A percentile compares a stretch with the other conserved stretches of the same genome.
These are phyloP conservation scores for Xiphophorus hellerii DNA, from an alignment of 2,113 vertebrate genomes.

Conservation along the genomic window DNA sequence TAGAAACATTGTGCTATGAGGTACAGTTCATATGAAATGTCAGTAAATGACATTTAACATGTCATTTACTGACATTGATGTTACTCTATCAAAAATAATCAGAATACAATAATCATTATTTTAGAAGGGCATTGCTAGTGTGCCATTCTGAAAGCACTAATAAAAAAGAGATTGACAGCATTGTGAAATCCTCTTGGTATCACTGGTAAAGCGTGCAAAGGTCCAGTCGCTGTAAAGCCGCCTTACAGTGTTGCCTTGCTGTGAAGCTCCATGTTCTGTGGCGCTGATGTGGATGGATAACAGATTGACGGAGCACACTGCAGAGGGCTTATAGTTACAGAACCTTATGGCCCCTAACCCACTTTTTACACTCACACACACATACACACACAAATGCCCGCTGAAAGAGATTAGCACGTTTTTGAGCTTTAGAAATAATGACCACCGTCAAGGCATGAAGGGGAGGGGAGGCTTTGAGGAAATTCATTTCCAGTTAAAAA, in stretches of 20 bases:
- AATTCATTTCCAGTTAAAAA: constrained; percentile 2
- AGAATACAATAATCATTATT: not conserved
- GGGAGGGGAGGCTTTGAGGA: not conserved
- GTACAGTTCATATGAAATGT: not conserved
- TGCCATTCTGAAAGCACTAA: not conserved
- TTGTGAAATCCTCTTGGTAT: constrained; percentile 13
- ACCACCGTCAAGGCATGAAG: constrained; percentile 1
- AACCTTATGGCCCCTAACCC: constrained; percentile 43
- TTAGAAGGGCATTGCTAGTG: not conserved
- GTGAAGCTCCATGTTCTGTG: not conserved
- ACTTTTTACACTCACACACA: constrained; percentile 23
- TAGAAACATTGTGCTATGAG: not conserved
- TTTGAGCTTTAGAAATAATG: constrained; percentile 23
- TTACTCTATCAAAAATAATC: not conserved
- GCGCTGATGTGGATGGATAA: constrained; percentile 1
- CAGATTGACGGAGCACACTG: constrained; percentile 28
- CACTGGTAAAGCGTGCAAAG: not conserved
- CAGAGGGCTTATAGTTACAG: constrained; percentile 34
- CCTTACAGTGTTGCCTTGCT: not conserved
- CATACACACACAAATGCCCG: not conserved
- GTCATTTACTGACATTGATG: too few species aligned
- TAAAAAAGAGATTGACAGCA: not conserved
- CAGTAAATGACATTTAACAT: not conserved
- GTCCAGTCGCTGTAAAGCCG: not conserved
- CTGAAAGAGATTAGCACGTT: constrained; percentile 23